Evolutionary conservation across 1,140 invertebrate species (phyloP).

Genomic region (Polypedilum vanderplanki): DNA sequence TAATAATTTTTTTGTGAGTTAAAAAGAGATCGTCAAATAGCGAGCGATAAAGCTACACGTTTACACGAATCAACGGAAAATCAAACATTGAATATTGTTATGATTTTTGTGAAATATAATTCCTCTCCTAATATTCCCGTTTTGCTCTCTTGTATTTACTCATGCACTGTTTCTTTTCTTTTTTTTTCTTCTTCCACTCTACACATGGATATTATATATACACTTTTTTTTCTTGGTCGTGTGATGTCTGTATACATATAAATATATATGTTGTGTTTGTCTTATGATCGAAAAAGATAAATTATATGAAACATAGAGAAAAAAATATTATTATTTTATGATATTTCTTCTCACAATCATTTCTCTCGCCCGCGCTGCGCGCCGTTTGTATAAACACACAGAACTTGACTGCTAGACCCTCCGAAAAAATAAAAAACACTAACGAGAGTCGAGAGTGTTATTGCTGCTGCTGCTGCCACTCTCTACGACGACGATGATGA

Average conservation of each 20-base stretch:
- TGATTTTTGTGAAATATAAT: conserved; percentile 28
- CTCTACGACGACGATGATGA: no score
- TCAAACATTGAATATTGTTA: conserved; percentile 29
- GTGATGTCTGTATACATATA: background rate
- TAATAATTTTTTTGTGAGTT: background rate
- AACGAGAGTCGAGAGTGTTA: background rate
- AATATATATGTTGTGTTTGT: conserved; percentile 10
- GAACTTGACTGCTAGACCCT: background rate
- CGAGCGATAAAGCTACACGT: conserved; percentile 20
- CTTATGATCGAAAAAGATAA: conserved; percentile 27
- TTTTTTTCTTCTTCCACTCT: background rate
- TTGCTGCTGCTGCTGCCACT: background rate
- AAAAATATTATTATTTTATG: conserved; percentile 26
- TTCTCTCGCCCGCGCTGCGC: background rate
- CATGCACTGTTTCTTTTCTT: background rate
- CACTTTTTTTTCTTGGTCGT: background rate
- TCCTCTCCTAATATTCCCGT: conserved; percentile 1
- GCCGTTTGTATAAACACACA: background rate
- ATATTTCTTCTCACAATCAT: background rate
- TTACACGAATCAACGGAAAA: conserved; percentile 27
- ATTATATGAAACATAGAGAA: conserved; percentile 16
- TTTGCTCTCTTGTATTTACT: background rate
- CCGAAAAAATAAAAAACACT: conserved; percentile 21
- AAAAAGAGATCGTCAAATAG: background rate
- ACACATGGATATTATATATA: background rate